These are phyloP conservation scores for Platorchestia sp. DNA, from an alignment of 1,140 invertebrate genomes.

Conservation along the genomic window DNA sequence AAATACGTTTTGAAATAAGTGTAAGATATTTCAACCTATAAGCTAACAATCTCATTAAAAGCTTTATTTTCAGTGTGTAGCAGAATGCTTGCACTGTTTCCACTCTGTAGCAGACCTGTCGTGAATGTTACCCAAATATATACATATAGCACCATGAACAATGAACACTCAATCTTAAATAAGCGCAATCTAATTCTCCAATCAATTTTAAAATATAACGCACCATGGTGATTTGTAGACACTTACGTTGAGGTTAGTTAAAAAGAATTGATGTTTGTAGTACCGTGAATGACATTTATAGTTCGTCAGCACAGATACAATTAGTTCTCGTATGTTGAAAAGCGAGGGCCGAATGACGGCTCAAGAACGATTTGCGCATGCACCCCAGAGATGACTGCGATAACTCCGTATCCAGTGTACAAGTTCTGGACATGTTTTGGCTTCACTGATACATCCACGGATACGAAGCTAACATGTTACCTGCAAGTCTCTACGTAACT, in stretches of 20 bases:
- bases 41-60: background rate
- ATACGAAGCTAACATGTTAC: slow-evolving; percentile 29
- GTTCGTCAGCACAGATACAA: slow-evolving; percentile 4
- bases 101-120: background rate
- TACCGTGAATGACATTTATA: background rate
- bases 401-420: slow-evolving; percentile 21
- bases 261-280: background rate
- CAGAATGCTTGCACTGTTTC: background rate
- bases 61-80: background rate
- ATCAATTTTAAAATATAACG: background rate
- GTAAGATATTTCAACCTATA: background rate
- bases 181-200: background rate
- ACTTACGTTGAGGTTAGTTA: too few relatives aligned
- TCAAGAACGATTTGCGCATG: background rate
- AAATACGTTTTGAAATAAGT: background rate
- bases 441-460: slow-evolving; percentile 41
- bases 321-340: background rate
- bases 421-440: slow-evolving; percentile 35
- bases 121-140: background rate
- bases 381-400: background rate
- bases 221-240: too few relatives aligned
- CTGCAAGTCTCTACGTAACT: background rate
- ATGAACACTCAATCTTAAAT: background rate
- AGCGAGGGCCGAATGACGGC: background rate
- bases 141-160: background rate